phyloP scores from a whole-genome alignment of 92 coral and sea anemone species.

The Epizoanthus scotinus region DNA sequence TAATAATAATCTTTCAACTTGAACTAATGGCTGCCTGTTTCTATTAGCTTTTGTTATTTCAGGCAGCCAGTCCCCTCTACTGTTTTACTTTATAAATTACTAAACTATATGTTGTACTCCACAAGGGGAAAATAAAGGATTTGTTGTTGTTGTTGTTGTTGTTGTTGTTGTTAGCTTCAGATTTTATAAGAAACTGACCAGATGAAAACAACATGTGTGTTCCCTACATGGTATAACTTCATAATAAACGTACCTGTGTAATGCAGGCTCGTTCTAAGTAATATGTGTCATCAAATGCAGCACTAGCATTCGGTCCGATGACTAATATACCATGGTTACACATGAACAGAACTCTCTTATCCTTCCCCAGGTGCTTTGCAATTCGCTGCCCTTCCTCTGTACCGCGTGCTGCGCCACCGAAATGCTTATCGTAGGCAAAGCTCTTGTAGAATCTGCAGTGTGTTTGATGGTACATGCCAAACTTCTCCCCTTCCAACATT shows the following conservation, averaged over 20 bases:
- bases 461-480: slow-evolving; percentile 71
- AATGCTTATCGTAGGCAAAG: slow-evolving; percentile 68
- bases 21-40: no score
- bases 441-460: slow-evolving; percentile 66
- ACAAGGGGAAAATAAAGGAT: no score
- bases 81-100: no score
- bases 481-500: slow-evolving; percentile 57
- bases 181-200: no score
- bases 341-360: slow-evolving; percentile 75
- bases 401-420: slow-evolving; percentile 50
- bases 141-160: no score
- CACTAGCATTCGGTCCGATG: slow-evolving; percentile 52
- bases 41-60: no score
- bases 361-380: slow-evolving; percentile 57
- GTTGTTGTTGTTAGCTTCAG: no score
- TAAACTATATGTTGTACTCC: no score
- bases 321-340: slow-evolving; percentile 76
- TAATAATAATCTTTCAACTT: no score
- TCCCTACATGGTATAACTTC: no score
- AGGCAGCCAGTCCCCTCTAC: no score
- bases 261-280: slow-evolving; percentile 72
- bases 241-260: slow-evolving; percentile 55
- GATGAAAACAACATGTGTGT: no score
- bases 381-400: slow-evolving; percentile 70
- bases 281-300: slow-evolving; percentile 59